Base-by-base conservation (phyloP, 2,888 invertebrate species). In the Habrosyne pyritoides region DNA sequence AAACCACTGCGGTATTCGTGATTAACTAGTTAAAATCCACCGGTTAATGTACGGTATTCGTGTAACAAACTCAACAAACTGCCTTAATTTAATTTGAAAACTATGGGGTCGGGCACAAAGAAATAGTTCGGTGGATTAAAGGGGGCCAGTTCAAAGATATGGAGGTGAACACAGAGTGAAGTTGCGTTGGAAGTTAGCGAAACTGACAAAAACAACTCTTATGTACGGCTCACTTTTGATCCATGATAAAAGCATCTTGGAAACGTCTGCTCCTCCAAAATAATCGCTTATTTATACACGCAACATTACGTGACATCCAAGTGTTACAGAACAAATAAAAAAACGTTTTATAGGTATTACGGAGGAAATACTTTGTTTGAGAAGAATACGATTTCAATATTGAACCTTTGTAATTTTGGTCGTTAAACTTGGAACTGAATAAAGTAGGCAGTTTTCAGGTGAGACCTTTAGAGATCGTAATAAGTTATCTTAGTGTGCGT, bases 61-160 rank as follows among this genome's bases (percentile, higher is more conserved):
- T 68, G 66, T 57, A 68, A 66, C 60, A 53, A 66, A 64, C 69
- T 71, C 66, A 64, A 68, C 67, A 67, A 77, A 76, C 71, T 71
- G 64, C 69, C 77, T 73, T 77, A 84, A 85, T 81, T 84, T 84
- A 84, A 86, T 87, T 86, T 82, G 79, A 79, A 84, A 88, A 86
- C 86, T 87, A 86, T 84, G 80, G 78, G 83, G 79, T 70, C 63
- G 69, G 68, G 75, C 67, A 79, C 84, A 86, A 87, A 86, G 86
- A 89, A 89, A 88, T 88, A 85, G 86, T 90, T 89, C 56, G 57
- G 66, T 56, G 60, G 75, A 71, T 72, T 63, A 60, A 61, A 67
- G 67, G 63, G 63, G 68, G 65, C 21, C 71, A 71, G 58, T 63
- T 55, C 57, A 53, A 66, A 59, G 64, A 62, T 58, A 51, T 51